These are phyloP conservation scores for Platycnemis pennipes DNA, from an alignment of 2,888 invertebrate species.

Conservation along the genomic window DNA sequence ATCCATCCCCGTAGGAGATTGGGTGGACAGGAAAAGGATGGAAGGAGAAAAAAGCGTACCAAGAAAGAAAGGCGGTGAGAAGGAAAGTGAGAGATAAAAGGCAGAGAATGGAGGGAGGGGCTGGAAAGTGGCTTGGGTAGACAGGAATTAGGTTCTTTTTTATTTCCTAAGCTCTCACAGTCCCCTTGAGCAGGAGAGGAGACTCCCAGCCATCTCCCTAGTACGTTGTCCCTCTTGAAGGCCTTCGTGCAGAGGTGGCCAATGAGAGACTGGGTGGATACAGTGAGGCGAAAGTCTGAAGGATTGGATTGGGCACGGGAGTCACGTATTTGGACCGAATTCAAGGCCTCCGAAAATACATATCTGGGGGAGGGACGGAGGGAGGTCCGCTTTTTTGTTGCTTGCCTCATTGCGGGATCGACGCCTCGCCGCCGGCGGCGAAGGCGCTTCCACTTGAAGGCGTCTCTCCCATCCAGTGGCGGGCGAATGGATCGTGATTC, in stretches of 20 bases:
- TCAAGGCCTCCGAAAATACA: constrained; percentile 67
- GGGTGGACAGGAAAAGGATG: too few relatives aligned
- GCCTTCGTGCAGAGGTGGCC: neutral
- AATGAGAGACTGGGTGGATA: constrained; percentile 56
- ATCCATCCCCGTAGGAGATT: too few relatives aligned
- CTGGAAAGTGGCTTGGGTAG: neutral
- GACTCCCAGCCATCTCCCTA: neutral
- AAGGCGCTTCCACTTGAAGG: neutral
- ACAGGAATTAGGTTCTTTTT: neutral
- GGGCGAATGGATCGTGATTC: neutral
- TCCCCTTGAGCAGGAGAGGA: neutral
- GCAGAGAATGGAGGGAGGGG: neutral
- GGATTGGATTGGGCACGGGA: constrained; percentile 60
- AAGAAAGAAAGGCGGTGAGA: neutral
- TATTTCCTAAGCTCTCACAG: neutral
- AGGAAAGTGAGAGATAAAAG: neutral
- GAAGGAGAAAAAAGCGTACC: too few relatives aligned
- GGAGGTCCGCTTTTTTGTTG: neutral
- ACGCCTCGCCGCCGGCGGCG: neutral
- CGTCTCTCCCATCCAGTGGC: neutral
- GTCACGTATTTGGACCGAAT: constrained; percentile 66
- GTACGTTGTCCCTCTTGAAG: constrained; percentile 10
- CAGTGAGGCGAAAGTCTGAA: constrained; percentile 43
- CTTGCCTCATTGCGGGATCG: neutral
- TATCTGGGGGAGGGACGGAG: constrained; percentile 16